Base-by-base conservation (phyloP, 2,797 vertebrate species). In the Tragelaphus eurycerus region DNA sequence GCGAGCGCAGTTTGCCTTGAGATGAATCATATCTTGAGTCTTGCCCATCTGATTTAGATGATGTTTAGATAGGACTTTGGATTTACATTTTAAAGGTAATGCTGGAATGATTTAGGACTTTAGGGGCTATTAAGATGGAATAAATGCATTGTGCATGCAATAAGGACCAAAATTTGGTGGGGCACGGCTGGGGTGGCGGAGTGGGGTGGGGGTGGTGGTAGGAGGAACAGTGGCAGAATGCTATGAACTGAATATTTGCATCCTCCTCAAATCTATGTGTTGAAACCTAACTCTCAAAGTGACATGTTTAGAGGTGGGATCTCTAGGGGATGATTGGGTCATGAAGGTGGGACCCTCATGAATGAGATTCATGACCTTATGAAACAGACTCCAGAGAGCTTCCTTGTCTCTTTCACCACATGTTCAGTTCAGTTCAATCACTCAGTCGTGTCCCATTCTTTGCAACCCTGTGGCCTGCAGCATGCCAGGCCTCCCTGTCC, bases 1-100 rank as follows among this genome's bases (percentile, higher is more conserved):
- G 79, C 13, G n/a, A 86, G 31, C 89, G 19, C 31, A 78, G 5
- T 85, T 59, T 96, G 67, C n/a, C 43, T 76, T 21, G 52, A 71
- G n/a, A 86, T 50, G 43, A 96, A 85, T 89, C 50, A 43, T 84
- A 78, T 43, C 25, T 84, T 84, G 43, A 71, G 48, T 76, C 6
- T 74, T 84, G 38, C 11, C 16, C n/a, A n/a, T 89, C 25, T 85
- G 57, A 85, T 90, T 79, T 64, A 79, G 55, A 59, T 38, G 57
- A 82, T 87, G 31, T 89, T 86, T 91, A 91, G 50, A 86, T 59
- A 54, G 23, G 52, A 82, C 38, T 85, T 96, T 79, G n/a, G 38
- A 67, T n/a, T 79, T 85, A 57, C 43, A 79, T 21, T 85, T 79
- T 43, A 52, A 17, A 84, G 71, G 67, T 79, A n/a, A 43, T 43